Evolutionary conservation across 2,113 vertebrate species (phyloP), one percentile per base, ranked within the genome.

Genomic region (Hippocampus barbouri): DNA sequence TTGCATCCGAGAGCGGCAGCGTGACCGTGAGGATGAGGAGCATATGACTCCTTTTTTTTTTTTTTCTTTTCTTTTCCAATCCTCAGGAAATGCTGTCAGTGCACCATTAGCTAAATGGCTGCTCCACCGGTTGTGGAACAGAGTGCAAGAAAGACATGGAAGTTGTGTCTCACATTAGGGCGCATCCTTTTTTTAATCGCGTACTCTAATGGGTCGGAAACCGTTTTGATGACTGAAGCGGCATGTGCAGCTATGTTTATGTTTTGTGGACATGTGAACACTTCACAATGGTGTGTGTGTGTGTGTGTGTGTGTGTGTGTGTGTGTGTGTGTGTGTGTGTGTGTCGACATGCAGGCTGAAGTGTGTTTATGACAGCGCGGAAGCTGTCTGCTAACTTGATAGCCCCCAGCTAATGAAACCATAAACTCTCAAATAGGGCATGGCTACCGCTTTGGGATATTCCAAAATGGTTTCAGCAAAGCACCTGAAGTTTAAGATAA

Each of bases 21-120:
- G 38, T 72, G n/a, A 71, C 74, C 68, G 71, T 10, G 41, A 69
- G 61, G 70, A 80, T 2, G 5, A 47, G 47, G 43, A 71, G 66
- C 66, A 78, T 38, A 75, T 74, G 65, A 69, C 60, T 27, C 30
- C 56, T 38, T 75, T 73, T 73, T 69, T 16, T 30, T 25, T 57
- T 14, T 59, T 25, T 59, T 15, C 5, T 59, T 25, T 59, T 15
- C 5, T 18, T 60, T 53, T 27, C 0, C 45, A 77, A 81, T 79
- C 79, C 27, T 6, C 62, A 79, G 73, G 68, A 81, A 85, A 86
- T 79, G 83, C 47, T 73, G 47, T 65, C 65, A 21, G 40, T 68
- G 66, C 64, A 63, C 76, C 79, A 82, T 84, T 83, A 63, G 53
- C 67, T 73, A 80, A 81, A 80, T 80, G 72, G 71, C 41, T 64